Base-by-base conservation (phyloP, 1,140 invertebrate genomes). In the Phocides pigmalion region DNA sequence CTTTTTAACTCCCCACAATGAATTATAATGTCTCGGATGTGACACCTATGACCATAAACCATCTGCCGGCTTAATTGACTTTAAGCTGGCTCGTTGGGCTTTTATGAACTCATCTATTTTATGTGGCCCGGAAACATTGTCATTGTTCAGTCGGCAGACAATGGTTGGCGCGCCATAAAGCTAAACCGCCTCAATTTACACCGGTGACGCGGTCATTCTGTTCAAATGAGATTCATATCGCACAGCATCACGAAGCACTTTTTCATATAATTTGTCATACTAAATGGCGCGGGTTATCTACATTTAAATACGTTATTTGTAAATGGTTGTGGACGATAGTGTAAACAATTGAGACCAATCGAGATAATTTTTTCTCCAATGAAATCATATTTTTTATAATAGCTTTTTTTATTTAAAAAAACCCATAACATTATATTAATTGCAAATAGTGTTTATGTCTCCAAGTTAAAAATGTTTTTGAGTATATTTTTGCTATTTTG, bases 91-190 rank as follows among this genome's bases (percentile, higher is more conserved):
- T 81, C 75, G 79, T 78, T 80, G 76, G 69, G 76, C 74, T 84
- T 84, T 84, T 82, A 85, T 84, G 78, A 79, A 72, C 77, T 83
- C 82, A 81, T 88, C 77, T 79, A 79, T 84, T 85, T 85, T 76
- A 84, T 78, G 76, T 59, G 72, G 59, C 65, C 72, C 72, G 75
- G 78, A 76, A 76, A 81, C 74, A 75, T 78, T 82, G 79, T 80
- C 66, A 73, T 73, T 72, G 78, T 67, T 72, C 73, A 62, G 70
- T 53, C 67, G 59, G 49, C 70, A 71, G 74, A 81, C 74, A 74
- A 78, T 72, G 73, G 71, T 68, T 49, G 58, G 44, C 66, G 50
- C 63, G 67, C 42, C 68, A 66, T 78, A 76, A 80, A 78, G 66
- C 71, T 76, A 72, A 78, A 75, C 72, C 65, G 67, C 61, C 72